Conservation (phyloP, 2,888 invertebrate genomes). For the Kryphioiulus occultus region DNA sequence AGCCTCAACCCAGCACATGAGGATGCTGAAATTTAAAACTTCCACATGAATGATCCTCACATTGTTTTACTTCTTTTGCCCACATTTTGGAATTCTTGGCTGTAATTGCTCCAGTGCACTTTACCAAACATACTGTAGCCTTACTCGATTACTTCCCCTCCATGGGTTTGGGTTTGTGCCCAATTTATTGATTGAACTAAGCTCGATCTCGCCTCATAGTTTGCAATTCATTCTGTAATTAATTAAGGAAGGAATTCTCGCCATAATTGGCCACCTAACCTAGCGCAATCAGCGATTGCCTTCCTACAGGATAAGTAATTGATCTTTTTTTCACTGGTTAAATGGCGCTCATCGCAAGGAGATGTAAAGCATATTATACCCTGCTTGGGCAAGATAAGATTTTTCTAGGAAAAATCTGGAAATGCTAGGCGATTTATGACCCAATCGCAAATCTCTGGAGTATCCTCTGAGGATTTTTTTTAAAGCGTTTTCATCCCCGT, state of each 20-base stretch:
- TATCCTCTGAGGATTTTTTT: not conserved
- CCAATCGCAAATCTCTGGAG: not conserved
- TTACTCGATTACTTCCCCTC: not conserved
- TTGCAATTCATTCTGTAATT: constrained; percentile 5
- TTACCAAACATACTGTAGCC: not conserved
- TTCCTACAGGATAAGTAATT: constrained; percentile 5
- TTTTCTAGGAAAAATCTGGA: not conserved
- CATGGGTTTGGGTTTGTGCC: not conserved
- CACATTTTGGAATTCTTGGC: not conserved
- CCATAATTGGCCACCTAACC: not conserved
- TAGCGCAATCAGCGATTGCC: not conserved
- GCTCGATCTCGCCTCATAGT: not conserved
- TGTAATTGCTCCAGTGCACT: not conserved
- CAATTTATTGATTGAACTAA: not conserved
- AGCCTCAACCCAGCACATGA: no score
- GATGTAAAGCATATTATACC: not conserved
- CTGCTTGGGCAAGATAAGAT: not conserved
- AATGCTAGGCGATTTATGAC: not conserved
- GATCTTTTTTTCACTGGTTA: not conserved
- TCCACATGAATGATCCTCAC: not conserved
- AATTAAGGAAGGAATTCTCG: not conserved
- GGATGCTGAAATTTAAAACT: no score
- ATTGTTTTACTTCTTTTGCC: not conserved
- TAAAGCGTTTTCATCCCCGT: not conserved
- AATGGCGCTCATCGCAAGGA: not conserved